Conservation (phyloP, 2,113 vertebrate genomes). For the Hypanus sabinus region DNA sequence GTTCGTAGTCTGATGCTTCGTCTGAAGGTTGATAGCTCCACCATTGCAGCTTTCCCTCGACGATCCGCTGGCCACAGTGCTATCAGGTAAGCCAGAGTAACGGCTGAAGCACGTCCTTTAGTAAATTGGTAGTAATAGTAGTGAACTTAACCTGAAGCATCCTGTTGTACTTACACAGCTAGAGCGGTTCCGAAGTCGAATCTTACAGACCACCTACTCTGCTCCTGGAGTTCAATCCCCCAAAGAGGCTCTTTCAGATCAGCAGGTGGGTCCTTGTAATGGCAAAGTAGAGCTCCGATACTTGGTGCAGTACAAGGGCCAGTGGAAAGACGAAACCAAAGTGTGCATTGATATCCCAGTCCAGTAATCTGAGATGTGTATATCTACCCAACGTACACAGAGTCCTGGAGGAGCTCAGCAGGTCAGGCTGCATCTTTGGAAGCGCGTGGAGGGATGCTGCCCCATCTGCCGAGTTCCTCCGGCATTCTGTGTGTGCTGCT, state of each 20-base stretch:
- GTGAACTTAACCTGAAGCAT: background rate
- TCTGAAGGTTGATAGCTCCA: background rate
- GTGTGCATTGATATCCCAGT: background rate
- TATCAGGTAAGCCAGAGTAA: background rate
- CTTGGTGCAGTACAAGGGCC: background rate
- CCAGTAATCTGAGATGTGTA: background rate
- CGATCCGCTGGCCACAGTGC: background rate
- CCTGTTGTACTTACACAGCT: constrained; percentile 44
- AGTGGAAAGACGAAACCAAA: background rate
- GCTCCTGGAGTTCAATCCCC: constrained; percentile 35
- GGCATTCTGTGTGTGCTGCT: too few relatives aligned
- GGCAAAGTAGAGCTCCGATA: too few relatives aligned
- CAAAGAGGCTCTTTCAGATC: constrained; percentile 38
- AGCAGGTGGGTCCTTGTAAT: constrained; percentile 51
- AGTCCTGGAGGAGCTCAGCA: too few relatives aligned
- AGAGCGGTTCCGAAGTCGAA: constrained; percentile 52
- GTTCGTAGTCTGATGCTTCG: background rate
- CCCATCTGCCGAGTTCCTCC: too few relatives aligned
- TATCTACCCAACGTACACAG: too few relatives aligned
- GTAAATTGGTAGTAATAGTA: background rate
- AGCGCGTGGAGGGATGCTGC: too few relatives aligned
- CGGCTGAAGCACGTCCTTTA: background rate
- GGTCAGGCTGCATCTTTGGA: too few relatives aligned
- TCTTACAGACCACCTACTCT: constrained; percentile 47
- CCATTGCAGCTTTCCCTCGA: background rate